Conservation (phyloP, 2,113 vertebrate genomes). For the Brachionichthys hirsutus region DNA sequence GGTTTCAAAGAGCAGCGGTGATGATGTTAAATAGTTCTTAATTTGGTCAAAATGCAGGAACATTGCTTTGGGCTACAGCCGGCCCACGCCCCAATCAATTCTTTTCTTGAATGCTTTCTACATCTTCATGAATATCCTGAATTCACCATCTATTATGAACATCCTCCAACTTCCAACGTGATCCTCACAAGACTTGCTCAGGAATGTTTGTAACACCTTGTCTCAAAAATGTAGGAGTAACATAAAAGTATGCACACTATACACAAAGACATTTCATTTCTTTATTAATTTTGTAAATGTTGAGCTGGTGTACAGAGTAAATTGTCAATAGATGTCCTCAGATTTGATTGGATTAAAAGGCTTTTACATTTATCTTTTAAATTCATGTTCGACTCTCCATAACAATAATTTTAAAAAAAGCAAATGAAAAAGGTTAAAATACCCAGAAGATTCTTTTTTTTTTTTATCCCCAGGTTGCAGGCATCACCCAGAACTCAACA, state of each 20-base stretch:
- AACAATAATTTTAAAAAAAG: constrained; percentile 80
- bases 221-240: not conserved
- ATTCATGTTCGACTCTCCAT: constrained; percentile 74
- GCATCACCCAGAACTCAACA: constrained; percentile 79
- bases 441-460: constrained; percentile 73
- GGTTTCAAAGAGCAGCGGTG: not conserved
- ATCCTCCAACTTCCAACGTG: too few relatives aligned
- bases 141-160: too few relatives aligned
- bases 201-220: not conserved
- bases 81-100: too few relatives aligned
- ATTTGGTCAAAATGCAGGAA: not conserved
- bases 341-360: constrained; percentile 78
- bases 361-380: constrained; percentile 76
- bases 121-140: too few relatives aligned
- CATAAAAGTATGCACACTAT: constrained; percentile 47
- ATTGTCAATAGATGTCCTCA: constrained; percentile 79
- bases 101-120: too few relatives aligned
- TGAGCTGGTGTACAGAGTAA: constrained; percentile 86
- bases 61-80: too few relatives aligned
- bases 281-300: constrained; percentile 88
- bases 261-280: constrained; percentile 78
- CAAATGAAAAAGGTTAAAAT: constrained; percentile 76
- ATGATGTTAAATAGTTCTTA: constrained; percentile 14
- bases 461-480: constrained; percentile 74
- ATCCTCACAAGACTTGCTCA: constrained; percentile 1